Percentiles rank a stretch among this genome's conserved stretches.
Evolutionary conservation across 2,797 vertebrate genomes (phyloP).

Genomic region (Petrocephalus schoutedeni): DNA sequence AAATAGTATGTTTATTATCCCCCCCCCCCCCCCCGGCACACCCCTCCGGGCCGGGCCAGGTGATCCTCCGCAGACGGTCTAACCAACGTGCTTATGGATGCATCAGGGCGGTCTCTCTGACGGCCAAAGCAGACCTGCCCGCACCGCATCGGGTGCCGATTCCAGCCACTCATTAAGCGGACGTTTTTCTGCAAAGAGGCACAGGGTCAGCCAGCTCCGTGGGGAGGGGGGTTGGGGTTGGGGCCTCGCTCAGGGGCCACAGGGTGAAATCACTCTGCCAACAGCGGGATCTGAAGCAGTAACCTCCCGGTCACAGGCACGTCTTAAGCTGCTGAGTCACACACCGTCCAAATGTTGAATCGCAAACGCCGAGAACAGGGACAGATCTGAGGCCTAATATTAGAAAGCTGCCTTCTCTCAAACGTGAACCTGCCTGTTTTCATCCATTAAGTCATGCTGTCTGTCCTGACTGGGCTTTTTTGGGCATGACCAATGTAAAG

Average conservation of each 20-base stretch:
- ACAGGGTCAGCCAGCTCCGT: neutral
- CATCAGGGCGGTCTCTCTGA: neutral
- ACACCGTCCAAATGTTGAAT: no score
- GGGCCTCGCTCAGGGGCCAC: neutral
- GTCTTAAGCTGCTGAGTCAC: no score
- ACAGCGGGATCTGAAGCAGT: neutral
- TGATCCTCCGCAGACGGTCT: neutral
- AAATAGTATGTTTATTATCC: neutral
- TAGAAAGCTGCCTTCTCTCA: neutral
- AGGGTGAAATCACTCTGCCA: neutral
- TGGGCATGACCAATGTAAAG: conserved; percentile 59
- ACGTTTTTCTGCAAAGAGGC: neutral
- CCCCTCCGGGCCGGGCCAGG: neutral
- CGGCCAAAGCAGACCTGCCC: neutral
- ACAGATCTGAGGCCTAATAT: neutral
- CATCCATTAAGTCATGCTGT: conserved; percentile 23
- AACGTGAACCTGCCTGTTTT: conserved; percentile 16
- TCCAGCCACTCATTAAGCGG: neutral
- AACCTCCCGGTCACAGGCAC: neutral
- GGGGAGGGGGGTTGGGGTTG: neutral
- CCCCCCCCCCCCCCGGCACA: neutral
- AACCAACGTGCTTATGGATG: neutral
- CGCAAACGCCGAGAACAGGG: neutral
- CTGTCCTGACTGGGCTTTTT: conserved; percentile 54
- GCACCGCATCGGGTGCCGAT: neutral